Evolutionary conservation across 2,113 vertebrate genomes (phyloP).

Genomic region (Lampris incognitus): DNA sequence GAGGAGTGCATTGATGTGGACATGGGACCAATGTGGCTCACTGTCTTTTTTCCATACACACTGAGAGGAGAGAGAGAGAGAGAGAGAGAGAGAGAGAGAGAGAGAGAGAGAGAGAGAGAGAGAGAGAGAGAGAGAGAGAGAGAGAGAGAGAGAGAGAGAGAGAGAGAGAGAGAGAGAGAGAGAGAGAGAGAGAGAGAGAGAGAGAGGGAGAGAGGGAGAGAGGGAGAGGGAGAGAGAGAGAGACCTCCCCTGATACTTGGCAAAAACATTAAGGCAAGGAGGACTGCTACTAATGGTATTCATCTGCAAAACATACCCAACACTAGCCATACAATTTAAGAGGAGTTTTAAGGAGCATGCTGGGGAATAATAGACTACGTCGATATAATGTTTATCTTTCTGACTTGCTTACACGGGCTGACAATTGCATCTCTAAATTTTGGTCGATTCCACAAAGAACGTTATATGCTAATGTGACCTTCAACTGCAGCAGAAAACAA

Average conservation of each 20-base stretch:
- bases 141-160: conserved; percentile 41
- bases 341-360: conserved; percentile 12
- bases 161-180: conserved; percentile 41
- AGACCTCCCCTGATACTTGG: conserved; percentile 51
- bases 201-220: too few species aligned
- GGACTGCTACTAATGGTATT: conserved; percentile 56
- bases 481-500: neutral
- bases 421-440: conserved; percentile 16
- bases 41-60: conserved; percentile 48
- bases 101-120: conserved; percentile 40
- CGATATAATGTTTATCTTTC: conserved; percentile 37
- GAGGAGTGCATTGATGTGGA: conserved; percentile 57
- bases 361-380: conserved; percentile 5
- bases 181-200: conserved; percentile 42
- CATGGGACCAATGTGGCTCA: conserved; percentile 49
- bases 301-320: conserved; percentile 49
- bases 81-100: conserved; percentile 43
- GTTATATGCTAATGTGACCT: neutral
- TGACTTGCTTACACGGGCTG: conserved; percentile 30
- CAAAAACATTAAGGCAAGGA: conserved; percentile 45
- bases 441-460: neutral
- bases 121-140: conserved; percentile 44
- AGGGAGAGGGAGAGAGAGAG: conserved; percentile 46
- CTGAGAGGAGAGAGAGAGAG: conserved; percentile 51
- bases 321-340: conserved; percentile 16